phyloP scores from a whole-genome alignment of 2,113 vertebrate genomes.

The Barbus barbus region DNA sequence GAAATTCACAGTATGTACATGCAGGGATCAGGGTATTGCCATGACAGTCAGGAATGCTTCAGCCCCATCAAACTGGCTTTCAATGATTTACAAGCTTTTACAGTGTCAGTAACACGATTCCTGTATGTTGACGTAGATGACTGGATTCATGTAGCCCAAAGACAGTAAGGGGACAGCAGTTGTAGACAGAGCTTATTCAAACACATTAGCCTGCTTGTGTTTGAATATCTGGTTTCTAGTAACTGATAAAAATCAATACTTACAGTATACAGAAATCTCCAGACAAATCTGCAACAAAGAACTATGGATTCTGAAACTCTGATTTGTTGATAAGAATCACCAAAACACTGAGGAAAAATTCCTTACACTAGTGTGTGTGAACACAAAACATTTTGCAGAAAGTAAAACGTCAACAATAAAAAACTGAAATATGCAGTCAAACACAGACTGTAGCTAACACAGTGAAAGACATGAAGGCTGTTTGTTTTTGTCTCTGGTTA shows the following conservation, averaged over 20 bases:
- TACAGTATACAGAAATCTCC: background rate
- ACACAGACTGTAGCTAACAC: background rate
- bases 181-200: conserved; percentile 28
- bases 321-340: background rate
- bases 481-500: conserved; percentile 42
- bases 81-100: conserved; percentile 52
- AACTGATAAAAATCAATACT: background rate
- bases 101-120: conserved; percentile 50
- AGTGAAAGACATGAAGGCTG: conserved; percentile 25
- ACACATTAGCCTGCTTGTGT: conserved; percentile 8
- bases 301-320: background rate
- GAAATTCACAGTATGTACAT: conserved; percentile 61
- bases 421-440: background rate
- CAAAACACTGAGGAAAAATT: background rate
- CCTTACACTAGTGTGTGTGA: background rate
- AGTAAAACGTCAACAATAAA: background rate
- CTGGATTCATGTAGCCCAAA: conserved; percentile 29
- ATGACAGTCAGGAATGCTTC: conserved; percentile 20
- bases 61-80: conserved; percentile 41
- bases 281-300: background rate
- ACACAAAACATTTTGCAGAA: too few relatives aligned
- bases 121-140: conserved; percentile 36
- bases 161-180: conserved; percentile 9
- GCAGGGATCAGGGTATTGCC: conserved; percentile 40
- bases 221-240: conserved; percentile 4